phyloP scores from a whole-genome alignment of 2,888 invertebrate genomes.

The Agrotis segetum region DNA sequence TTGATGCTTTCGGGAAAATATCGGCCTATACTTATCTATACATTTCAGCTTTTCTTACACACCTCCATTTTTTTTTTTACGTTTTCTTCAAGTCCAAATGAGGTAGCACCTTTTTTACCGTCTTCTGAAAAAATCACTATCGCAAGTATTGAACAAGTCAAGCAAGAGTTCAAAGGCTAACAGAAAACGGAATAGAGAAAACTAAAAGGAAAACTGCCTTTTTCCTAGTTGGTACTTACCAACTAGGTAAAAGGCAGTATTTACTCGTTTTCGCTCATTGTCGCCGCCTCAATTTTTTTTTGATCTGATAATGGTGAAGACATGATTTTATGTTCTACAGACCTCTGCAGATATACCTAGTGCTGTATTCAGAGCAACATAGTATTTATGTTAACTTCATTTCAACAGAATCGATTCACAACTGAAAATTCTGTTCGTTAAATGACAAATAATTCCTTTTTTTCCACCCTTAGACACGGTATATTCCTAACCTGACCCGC shows the following conservation, averaged over 20 bases:
- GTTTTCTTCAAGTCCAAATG: background rate
- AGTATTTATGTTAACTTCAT: no score
- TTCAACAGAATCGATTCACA: no score
- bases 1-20: background rate
- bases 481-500: no score
- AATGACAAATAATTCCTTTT: no score
- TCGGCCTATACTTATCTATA: background rate
- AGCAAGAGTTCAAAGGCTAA: conserved; percentile 23
- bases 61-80: background rate
- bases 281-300: no score
- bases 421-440: no score
- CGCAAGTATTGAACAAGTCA: conserved; percentile 18
- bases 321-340: no score
- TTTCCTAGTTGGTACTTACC: no score
- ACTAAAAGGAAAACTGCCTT: conserved; percentile 17
- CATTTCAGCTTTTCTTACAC: background rate
- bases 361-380: no score
- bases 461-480: no score
- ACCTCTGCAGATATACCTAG: no score
- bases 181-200: conserved; percentile 3
- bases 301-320: no score
- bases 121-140: conserved; percentile 17
- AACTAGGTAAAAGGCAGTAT: background rate
- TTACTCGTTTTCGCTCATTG: conserved; percentile 1
- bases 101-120: conserved; percentile 8